Percentiles rank a stretch among this genome's conserved stretches.
Evolutionary conservation across 1,140 invertebrate genomes (phyloP).

Genomic region (Macrotrachela quadricornifera): DNA sequence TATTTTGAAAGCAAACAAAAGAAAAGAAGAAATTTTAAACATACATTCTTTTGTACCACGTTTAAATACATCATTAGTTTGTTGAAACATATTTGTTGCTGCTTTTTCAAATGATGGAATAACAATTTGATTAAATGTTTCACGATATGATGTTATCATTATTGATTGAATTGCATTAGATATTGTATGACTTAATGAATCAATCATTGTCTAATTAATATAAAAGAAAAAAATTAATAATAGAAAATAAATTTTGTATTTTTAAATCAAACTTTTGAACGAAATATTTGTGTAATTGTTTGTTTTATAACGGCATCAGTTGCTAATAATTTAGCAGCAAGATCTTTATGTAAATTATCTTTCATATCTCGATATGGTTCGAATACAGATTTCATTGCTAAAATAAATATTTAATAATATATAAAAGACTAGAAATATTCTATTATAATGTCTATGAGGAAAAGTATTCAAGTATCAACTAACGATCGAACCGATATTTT

Average conservation of each 20-base stretch:
- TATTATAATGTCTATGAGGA: too few relatives aligned
- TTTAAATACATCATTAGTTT: slow-evolving; percentile 62
- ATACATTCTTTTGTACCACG: slow-evolving; percentile 67
- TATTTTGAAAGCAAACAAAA: too few relatives aligned
- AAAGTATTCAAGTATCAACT: too few relatives aligned
- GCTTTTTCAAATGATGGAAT: slow-evolving; percentile 62
- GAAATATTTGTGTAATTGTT: slow-evolving; percentile 51
- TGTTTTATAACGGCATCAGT: slow-evolving; percentile 52
- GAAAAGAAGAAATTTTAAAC: slow-evolving; percentile 18
- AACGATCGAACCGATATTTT: too few relatives aligned
- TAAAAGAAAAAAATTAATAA: neutral
- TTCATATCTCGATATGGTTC: too few relatives aligned
- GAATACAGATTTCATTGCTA: too few relatives aligned
- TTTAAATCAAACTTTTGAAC: slow-evolving; percentile 40
- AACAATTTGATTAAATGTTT: slow-evolving; percentile 47
- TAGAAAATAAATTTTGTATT: slow-evolving; percentile 4
- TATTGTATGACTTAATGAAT: slow-evolving; percentile 45
- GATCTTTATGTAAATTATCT: slow-evolving; percentile 22
- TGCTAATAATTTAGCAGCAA: slow-evolving; percentile 44
- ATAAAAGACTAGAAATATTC: too few relatives aligned
- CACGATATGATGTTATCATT: slow-evolving; percentile 47
- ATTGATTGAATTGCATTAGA: slow-evolving; percentile 41
- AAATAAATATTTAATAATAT: too few relatives aligned
- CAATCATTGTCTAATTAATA: slow-evolving; percentile 44
- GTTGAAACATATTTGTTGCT: slow-evolving; percentile 57